These are phyloP conservation scores for Drosophila neutralis DNA, from an alignment of 2,888 invertebrate genomes.

Conservation along the genomic window DNA sequence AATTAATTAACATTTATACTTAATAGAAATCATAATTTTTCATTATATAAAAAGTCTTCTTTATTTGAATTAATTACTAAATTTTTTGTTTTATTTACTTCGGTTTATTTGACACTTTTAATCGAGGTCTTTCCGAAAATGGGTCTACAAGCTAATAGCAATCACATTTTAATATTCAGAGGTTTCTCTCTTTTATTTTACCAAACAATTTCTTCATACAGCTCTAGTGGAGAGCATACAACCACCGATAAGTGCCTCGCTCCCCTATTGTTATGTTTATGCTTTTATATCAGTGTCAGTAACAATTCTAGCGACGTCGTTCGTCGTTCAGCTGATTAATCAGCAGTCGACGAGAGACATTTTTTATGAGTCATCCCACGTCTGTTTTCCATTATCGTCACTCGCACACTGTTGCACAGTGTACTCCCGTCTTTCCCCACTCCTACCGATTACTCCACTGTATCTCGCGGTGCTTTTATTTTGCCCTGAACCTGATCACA, in stretches of 20 bases:
- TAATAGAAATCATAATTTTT: too few relatives aligned
- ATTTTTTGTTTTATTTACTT: not conserved
- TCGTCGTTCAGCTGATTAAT: conserved; percentile 65
- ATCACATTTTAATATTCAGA: not conserved
- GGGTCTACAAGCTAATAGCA: not conserved
- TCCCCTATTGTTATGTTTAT: conserved; percentile 52
- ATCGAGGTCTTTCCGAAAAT: not conserved
- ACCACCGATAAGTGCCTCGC: not conserved
- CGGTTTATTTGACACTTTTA: not conserved
- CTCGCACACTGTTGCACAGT: conserved; percentile 20
- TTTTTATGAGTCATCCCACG: conserved; percentile 45
- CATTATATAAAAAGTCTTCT: too few relatives aligned
- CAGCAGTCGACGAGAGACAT: conserved; percentile 38
- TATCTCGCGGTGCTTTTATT: conserved; percentile 9
- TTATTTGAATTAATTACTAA: not conserved
- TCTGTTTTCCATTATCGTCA: conserved; percentile 45
- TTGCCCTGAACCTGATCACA: conserved; percentile 57
- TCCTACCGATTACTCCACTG: too few relatives aligned
- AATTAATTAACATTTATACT: too few relatives aligned
- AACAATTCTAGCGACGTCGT: conserved; percentile 29
- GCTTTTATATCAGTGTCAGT: conserved; percentile 41
- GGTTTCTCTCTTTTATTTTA: not conserved
- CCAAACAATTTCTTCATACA: not conserved
- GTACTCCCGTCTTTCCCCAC: not conserved
- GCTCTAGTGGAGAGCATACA: conserved; percentile 20